Evolutionary conservation across 2,797 vertebrate species (phyloP).

Genomic region (Fringilla coelebs): DNA sequence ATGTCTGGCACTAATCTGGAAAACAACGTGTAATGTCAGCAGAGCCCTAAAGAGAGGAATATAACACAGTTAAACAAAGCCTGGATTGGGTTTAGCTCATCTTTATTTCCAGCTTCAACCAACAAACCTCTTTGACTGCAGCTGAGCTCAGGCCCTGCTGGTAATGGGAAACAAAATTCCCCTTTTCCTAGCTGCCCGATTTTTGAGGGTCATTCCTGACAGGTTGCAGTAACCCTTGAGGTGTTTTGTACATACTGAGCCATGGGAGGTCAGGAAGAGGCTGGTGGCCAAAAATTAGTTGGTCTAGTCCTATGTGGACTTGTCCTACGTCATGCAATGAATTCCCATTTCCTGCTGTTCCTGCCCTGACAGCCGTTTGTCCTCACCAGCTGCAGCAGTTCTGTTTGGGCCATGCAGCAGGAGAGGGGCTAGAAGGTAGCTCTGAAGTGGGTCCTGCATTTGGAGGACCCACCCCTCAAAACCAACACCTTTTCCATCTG

Average conservation of each 20-base stretch:
- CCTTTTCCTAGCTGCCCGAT: not conserved
- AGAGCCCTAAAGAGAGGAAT: not conserved
- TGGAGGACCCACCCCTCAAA: not conserved
- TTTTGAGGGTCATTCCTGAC: not conserved
- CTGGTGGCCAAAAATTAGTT: not conserved
- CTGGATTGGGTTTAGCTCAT: not conserved
- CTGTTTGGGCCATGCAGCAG: not conserved
- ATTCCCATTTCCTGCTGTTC: not conserved
- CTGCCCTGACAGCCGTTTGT: not conserved
- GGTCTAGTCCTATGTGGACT: not conserved
- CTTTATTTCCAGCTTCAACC: not conserved
- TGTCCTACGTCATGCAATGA: not conserved
- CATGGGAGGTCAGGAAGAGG: not conserved
- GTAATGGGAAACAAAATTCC: not conserved
- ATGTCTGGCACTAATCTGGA: not conserved
- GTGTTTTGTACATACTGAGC: not conserved
- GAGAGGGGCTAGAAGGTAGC: not conserved
- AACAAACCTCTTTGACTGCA: not conserved
- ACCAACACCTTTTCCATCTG: not conserved
- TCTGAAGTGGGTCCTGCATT: not conserved
- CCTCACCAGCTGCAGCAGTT: not conserved
- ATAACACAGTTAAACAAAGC: not conserved
- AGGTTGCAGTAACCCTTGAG: not conserved
- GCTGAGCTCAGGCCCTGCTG: not conserved
- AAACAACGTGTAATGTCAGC: not conserved